phyloP scores from a whole-genome alignment of 2,797 vertebrate genomes.

The Agapornis canus region DNA sequence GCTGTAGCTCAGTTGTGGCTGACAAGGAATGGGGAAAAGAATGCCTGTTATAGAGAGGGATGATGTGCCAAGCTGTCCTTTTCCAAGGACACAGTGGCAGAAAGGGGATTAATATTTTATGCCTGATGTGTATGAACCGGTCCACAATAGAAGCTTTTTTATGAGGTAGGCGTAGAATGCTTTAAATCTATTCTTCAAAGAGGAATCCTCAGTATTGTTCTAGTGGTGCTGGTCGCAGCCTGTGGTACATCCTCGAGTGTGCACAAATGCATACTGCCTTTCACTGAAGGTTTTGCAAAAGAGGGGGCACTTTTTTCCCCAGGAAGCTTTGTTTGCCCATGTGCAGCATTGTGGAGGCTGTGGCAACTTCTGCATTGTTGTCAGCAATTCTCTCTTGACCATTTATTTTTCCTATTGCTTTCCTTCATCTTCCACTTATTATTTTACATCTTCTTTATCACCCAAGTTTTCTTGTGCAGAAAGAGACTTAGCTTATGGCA shows the following conservation, averaged over 20 bases:
- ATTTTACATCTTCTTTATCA: background rate
- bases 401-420: background rate
- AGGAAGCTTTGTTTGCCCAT: background rate
- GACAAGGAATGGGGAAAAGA: background rate
- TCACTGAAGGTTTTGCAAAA: background rate
- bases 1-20: background rate
- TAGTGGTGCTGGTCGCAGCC: background rate
- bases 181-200: background rate
- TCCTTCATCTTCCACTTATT: background rate
- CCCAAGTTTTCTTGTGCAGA: background rate
- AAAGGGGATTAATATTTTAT: background rate
- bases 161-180: background rate
- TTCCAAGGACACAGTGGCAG: background rate
- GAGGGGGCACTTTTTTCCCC: background rate
- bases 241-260: background rate
- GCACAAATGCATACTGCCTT: background rate
- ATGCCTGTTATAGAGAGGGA: rapidly evolving
- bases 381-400: background rate
- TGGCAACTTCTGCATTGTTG: background rate
- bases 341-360: background rate
- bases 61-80: background rate
- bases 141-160: background rate
- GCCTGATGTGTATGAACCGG: rapidly evolving
- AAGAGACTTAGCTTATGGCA: background rate
- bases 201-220: background rate